These are phyloP conservation scores for Carassius gibelio DNA, from an alignment of 2,113 vertebrate species.

Conservation along the genomic window DNA sequence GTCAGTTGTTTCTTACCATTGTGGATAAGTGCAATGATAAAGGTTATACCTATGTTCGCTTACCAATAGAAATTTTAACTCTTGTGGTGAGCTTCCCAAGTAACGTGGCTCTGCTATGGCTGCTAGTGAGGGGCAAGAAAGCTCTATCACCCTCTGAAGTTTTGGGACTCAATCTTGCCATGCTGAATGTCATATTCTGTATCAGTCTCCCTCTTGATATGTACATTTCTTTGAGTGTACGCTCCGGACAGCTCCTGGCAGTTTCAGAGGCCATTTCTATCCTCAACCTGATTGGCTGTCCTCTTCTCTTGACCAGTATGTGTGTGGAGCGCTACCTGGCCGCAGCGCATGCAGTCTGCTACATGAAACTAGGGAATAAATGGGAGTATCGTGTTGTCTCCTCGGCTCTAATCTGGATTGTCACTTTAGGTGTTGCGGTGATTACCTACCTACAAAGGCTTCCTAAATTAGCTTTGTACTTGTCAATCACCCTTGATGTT, in stretches of 20 bases:
- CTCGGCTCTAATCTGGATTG: constrained; percentile 56
- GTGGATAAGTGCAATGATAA: constrained; percentile 5
- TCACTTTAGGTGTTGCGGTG: constrained; percentile 52
- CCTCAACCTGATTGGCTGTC: constrained; percentile 65
- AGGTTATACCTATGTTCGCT: not conserved
- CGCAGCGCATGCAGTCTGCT: constrained; percentile 53
- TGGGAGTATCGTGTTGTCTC: constrained; percentile 57
- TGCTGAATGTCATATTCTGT: constrained; percentile 54
- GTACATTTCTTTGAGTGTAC: not conserved
- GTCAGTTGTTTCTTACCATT: not conserved
- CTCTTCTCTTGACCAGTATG: constrained; percentile 69
- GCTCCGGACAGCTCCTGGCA: not conserved
- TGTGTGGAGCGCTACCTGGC: constrained; percentile 69
- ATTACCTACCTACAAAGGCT: not conserved
- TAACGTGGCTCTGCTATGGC: constrained; percentile 55
- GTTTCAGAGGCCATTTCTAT: constrained; percentile 22
- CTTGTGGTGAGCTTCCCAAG: constrained; percentile 37
- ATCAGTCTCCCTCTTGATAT: constrained; percentile 52
- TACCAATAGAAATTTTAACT: constrained; percentile 43
- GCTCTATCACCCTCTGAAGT: constrained; percentile 57
- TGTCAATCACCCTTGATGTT: constrained; percentile 50
- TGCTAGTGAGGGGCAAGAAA: constrained; percentile 51
- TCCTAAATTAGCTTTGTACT: fast-evolving
- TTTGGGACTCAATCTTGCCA: constrained; percentile 57
- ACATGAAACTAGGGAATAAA: constrained; percentile 54